These are phyloP conservation scores for Ophthalmolycus amberensis DNA, from an alignment of 2,113 vertebrate genomes.

Conservation along the genomic window DNA sequence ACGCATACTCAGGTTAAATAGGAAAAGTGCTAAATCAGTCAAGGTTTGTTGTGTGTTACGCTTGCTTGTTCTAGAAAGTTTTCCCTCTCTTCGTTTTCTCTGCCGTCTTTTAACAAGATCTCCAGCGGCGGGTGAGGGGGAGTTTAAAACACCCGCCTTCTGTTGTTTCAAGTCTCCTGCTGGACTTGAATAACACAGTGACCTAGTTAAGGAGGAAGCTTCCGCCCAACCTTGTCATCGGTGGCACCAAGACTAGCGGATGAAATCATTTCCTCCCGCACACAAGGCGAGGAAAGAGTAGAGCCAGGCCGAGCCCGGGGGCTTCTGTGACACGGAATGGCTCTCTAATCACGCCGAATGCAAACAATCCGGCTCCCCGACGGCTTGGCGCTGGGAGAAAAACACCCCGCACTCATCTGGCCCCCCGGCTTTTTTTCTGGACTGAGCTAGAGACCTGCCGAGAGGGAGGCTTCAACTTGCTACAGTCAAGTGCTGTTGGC, in stretches of 20 bases:
- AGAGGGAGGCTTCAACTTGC: conserved; percentile 70
- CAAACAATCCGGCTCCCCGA: conserved; percentile 61
- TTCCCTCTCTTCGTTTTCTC: conserved; percentile 37
- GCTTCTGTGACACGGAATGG: conserved; percentile 68
- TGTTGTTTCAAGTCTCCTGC: conserved; percentile 54
- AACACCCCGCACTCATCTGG: conserved; percentile 59
- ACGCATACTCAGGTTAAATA: neutral
- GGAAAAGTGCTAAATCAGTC: neutral
- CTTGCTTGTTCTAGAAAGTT: conserved; percentile 39
- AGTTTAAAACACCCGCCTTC: conserved; percentile 46
- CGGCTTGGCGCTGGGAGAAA: conserved; percentile 61
- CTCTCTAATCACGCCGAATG: conserved; percentile 68
- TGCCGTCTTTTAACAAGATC: conserved; percentile 58
- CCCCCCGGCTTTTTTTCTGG: conserved; percentile 51
- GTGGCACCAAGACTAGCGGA: conserved; percentile 38
- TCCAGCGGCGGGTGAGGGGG: conserved; percentile 53
- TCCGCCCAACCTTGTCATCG: conserved; percentile 31
- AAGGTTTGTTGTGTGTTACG: conserved; percentile 5
- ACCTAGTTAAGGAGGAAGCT: conserved; percentile 62
- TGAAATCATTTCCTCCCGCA: conserved; percentile 46
- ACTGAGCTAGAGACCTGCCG: conserved; percentile 61
- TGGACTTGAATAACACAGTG: conserved; percentile 68
- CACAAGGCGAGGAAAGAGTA: neutral
- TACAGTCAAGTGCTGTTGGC: conserved; percentile 82
- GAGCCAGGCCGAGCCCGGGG: conserved; percentile 16